phyloP scores from a whole-genome alignment of 2,888 invertebrate genomes.

The Pyrocoelia pectoralis region DNA sequence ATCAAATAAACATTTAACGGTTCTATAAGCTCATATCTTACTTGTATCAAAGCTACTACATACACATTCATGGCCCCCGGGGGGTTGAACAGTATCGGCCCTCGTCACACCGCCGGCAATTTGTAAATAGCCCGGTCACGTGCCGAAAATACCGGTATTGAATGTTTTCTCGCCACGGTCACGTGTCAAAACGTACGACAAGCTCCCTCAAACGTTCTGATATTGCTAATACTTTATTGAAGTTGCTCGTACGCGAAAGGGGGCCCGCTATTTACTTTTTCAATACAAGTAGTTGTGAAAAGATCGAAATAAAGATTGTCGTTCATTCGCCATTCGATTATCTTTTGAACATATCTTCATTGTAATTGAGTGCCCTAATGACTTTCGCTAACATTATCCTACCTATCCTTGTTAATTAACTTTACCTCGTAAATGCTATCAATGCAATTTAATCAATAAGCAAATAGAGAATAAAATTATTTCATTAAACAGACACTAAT shows the following conservation, averaged over 20 bases:
- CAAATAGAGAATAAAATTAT: slow-evolving; percentile 19
- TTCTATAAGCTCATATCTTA: slow-evolving; percentile 23
- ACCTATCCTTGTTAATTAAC: no score
- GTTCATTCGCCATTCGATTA: neutral
- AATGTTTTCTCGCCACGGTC: slow-evolving; percentile 59
- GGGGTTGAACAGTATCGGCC: slow-evolving; percentile 48
- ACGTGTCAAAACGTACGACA: slow-evolving; percentile 50
- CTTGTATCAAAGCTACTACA: slow-evolving; percentile 28
- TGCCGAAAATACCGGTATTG: slow-evolving; percentile 58
- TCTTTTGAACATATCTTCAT: neutral
- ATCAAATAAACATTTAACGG: slow-evolving; percentile 31
- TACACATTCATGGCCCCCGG: slow-evolving; percentile 36
- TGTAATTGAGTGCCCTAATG: neutral
- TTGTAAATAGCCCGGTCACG: slow-evolving; percentile 59
- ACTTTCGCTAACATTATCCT: no score
- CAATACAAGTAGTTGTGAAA: neutral
- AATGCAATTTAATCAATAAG: neutral
- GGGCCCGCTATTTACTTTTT: slow-evolving; percentile 7
- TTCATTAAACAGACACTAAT: slow-evolving; percentile 16
- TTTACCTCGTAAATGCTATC: no score
- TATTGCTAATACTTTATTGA: slow-evolving; percentile 35
- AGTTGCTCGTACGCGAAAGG: slow-evolving; percentile 3
- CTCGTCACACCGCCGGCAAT: slow-evolving; percentile 56
- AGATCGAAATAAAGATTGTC: slow-evolving; percentile 2
- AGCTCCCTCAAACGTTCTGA: slow-evolving; percentile 24